A percentile compares a stretch with the other conserved stretches of the same genome.
phyloP scores from a whole-genome alignment of 2,888 invertebrate species.

The Lobophora halterata region DNA sequence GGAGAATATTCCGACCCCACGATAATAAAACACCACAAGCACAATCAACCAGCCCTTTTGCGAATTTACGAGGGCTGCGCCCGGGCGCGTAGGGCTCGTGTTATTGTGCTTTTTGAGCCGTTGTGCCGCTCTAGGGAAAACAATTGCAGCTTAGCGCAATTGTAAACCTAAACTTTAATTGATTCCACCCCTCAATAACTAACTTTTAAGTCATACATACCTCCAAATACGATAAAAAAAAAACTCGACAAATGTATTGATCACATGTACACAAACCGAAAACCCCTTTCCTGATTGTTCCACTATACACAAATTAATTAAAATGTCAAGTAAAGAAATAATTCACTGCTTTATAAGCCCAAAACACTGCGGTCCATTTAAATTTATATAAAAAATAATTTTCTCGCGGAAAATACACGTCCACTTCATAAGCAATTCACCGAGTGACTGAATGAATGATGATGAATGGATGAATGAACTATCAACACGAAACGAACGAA shows the following conservation, averaged over 20 bases:
- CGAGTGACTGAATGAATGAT: constrained; percentile 46
- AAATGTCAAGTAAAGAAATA: neutral
- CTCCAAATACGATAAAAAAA: constrained; percentile 50
- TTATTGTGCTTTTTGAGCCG: constrained; percentile 43
- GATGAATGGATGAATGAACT: constrained; percentile 41
- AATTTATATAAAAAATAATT: constrained; percentile 20
- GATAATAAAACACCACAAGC: constrained; percentile 54
- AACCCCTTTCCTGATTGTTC: constrained; percentile 13
- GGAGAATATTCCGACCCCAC: constrained; percentile 50
- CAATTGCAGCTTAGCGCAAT: constrained; percentile 30
- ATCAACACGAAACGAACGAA: constrained; percentile 14
- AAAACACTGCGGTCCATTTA: constrained; percentile 12
- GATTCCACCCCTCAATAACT: constrained; percentile 25
- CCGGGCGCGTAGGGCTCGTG: constrained; percentile 14
- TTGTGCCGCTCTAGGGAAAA: constrained; percentile 47
- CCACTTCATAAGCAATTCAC: constrained; percentile 34
- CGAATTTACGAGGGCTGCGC: constrained; percentile 29
- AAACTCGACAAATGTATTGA: constrained; percentile 56
- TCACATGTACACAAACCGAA: constrained; percentile 66
- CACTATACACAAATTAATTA: constrained; percentile 28
- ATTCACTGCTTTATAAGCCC: constrained; percentile 5
- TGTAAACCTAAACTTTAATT: constrained; percentile 27
- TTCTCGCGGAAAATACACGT: constrained; percentile 35
- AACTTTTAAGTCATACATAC: constrained; percentile 68
- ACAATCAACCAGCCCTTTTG: constrained; percentile 28